phyloP scores from a whole-genome alignment of 2,113 vertebrate genomes.

The Mastomys natalensis region DNA sequence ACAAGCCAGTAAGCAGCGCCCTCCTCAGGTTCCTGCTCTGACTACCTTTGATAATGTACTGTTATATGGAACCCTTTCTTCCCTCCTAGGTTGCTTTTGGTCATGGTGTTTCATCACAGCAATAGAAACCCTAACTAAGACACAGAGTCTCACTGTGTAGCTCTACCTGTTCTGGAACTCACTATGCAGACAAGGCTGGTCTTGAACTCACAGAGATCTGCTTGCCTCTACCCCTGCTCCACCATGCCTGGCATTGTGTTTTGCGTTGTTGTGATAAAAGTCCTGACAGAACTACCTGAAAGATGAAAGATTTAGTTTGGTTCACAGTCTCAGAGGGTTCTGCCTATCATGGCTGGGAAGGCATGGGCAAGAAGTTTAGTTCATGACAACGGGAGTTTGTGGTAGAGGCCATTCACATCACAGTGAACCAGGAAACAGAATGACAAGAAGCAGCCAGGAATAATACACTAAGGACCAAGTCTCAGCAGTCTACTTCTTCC shows the following conservation, averaged over 20 bases:
- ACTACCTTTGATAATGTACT: neutral
- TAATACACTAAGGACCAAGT: neutral
- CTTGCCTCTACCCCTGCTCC: neutral
- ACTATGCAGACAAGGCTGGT: neutral
- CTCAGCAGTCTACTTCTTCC: neutral
- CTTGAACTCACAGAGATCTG: neutral
- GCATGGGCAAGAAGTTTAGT: neutral
- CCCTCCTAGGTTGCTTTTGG: neutral
- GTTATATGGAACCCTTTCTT: neutral
- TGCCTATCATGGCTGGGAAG: neutral
- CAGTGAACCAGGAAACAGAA: neutral
- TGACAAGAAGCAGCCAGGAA: neutral
- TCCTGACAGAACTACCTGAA: neutral
- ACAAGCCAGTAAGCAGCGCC: neutral
- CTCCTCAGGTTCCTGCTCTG: neutral
- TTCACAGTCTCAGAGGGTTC: neutral
- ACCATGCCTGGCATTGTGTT: neutral
- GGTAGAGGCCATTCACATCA: neutral
- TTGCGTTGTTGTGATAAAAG: neutral
- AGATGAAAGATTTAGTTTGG: neutral
- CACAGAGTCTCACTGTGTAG: neutral
- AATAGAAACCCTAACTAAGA: neutral
- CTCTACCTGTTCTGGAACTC: neutral
- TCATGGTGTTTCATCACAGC: neutral
- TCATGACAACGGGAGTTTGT: neutral